A percentile compares a stretch with the other conserved stretches of the same genome.
Conservation (phyloP, 1,140 invertebrate species). For the Camponotus pennsylvanicus region DNA sequence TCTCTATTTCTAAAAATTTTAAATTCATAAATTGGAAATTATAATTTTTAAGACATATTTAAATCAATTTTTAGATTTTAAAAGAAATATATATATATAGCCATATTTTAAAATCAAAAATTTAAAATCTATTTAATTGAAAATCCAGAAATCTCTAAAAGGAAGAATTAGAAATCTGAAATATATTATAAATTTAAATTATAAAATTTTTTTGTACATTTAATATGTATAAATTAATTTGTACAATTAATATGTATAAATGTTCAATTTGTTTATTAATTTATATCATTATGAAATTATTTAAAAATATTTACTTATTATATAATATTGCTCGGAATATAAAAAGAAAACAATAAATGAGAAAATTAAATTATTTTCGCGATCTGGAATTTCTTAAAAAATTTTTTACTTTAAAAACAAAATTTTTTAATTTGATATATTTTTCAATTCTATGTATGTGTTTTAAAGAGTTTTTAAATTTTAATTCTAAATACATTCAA, state of each 20-base stretch:
- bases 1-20: background rate
- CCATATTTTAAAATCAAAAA: constrained; percentile 13
- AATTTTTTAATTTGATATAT: background rate
- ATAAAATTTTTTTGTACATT: background rate
- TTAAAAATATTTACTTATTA: constrained; percentile 30
- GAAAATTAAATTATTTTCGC: constrained; percentile 25
- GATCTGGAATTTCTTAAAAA: background rate
- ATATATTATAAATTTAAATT: constrained; percentile 14
- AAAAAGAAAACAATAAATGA: background rate
- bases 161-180: constrained; percentile 2
- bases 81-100: background rate
- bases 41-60: constrained; percentile 1
- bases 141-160: constrained; percentile 8
- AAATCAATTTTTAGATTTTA: constrained; percentile 2
- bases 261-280: constrained; percentile 13
- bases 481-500: constrained; percentile 1
- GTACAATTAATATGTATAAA: no score
- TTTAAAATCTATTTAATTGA: constrained; percentile 1
- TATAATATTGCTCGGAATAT: constrained; percentile 29
- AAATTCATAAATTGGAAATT: constrained; percentile 3
- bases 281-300: constrained; percentile 1
- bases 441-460: background rate
- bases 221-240: background rate
- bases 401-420: background rate
- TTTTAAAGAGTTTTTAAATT: background rate